Evolutionary conservation across 2,113 vertebrate genomes (phyloP).

Genomic region (Oenanthe oenanthe): DNA sequence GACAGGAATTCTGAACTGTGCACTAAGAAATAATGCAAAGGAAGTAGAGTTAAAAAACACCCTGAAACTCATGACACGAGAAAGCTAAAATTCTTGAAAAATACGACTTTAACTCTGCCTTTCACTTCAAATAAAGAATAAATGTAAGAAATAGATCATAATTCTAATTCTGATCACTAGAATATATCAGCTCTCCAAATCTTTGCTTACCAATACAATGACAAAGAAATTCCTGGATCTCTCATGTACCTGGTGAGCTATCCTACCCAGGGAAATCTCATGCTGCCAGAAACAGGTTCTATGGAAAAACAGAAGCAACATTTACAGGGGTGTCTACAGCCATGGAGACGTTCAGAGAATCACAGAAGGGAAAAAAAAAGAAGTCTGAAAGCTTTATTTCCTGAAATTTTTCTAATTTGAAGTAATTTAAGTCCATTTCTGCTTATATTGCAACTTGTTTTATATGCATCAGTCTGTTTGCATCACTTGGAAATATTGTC

Average conservation of each 20-base stretch:
- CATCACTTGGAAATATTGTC: background rate
- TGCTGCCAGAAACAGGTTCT: background rate
- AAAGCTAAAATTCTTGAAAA: background rate
- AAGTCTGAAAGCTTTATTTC: background rate
- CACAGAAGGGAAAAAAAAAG: background rate
- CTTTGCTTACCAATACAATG: background rate
- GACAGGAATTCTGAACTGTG: background rate
- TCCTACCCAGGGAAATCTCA: background rate
- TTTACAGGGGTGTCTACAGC: background rate
- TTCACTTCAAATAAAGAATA: background rate
- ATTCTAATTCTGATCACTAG: background rate
- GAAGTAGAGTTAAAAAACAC: background rate
- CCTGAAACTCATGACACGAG: background rate
- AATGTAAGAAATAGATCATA: background rate
- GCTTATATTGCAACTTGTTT: background rate
- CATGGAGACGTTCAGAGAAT: background rate
- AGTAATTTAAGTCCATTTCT: background rate
- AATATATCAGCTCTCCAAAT: background rate
- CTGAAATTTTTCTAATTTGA: background rate
- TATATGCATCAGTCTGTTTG: background rate
- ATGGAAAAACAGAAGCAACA: background rate
- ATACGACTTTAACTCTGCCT: background rate
- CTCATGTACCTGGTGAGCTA: background rate
- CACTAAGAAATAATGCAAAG: background rate
- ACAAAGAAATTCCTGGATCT: background rate